phyloP scores from a whole-genome alignment of 2,888 invertebrate genomes.

The Drosophila kuntzei region DNA sequence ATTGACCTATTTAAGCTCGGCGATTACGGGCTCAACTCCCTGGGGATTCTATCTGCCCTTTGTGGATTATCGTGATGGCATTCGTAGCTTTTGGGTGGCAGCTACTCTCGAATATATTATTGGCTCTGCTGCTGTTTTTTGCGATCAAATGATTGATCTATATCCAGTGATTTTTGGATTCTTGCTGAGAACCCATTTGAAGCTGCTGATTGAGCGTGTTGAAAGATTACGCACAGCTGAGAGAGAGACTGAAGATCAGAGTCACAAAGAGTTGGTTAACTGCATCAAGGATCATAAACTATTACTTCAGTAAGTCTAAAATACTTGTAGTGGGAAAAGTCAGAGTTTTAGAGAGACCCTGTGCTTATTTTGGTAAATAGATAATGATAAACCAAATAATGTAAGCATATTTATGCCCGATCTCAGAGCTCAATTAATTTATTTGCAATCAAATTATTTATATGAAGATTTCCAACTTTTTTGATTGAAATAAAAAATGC shows the following conservation, averaged over 20 bases:
- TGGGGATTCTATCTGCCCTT: slow-evolving; percentile 54
- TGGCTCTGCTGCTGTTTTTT: background rate
- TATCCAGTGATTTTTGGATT: slow-evolving; percentile 36
- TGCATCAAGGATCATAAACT: slow-evolving; percentile 51
- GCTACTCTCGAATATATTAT: slow-evolving; percentile 16
- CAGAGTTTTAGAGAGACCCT: too few species aligned
- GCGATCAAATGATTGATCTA: slow-evolving; percentile 31
- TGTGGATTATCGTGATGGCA: slow-evolving; percentile 28
- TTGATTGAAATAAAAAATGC: too few species aligned
- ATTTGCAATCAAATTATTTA: background rate
- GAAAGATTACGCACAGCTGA: slow-evolving; percentile 24
- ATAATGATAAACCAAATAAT: too few species aligned
- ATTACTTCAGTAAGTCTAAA: slow-evolving; percentile 40
- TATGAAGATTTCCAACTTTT: background rate
- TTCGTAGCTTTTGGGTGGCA: slow-evolving; percentile 25
- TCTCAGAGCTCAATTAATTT: too few species aligned
- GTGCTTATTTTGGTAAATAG: too few species aligned
- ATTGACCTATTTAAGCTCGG: slow-evolving; percentile 31
- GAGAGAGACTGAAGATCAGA: background rate
- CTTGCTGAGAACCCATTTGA: slow-evolving; percentile 34
- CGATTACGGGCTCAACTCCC: slow-evolving; percentile 27
- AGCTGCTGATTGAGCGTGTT: slow-evolving; percentile 30
- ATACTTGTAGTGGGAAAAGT: too few species aligned
- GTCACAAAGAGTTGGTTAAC: slow-evolving; percentile 31
- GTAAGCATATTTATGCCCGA: too few species aligned